A percentile compares a stretch with the other conserved stretches of the same genome.
Evolutionary conservation across 2,113 vertebrate species (phyloP).

Genomic region (Petaurus breviceps): DNA sequence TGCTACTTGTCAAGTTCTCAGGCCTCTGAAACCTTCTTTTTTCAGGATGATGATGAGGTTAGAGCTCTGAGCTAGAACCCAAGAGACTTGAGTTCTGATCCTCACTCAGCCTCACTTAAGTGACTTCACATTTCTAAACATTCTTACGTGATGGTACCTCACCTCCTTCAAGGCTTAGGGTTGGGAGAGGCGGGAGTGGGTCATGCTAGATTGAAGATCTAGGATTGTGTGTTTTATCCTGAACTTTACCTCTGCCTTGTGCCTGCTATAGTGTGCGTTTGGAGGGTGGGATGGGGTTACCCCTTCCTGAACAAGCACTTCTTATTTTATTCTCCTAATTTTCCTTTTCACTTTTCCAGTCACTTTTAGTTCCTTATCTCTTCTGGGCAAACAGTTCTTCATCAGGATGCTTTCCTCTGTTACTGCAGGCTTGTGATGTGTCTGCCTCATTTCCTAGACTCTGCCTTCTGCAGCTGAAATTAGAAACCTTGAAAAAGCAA

Average conservation of each 20-base stretch:
- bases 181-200: background rate
- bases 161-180: background rate
- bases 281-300: background rate
- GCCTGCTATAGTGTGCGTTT: background rate
- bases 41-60: background rate
- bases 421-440: constrained; percentile 61
- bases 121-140: background rate
- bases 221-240: constrained; percentile 15
- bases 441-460: constrained; percentile 76
- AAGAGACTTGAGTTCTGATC: background rate
- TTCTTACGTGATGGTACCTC: background rate
- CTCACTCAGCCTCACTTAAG: background rate
- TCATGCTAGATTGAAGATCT: background rate
- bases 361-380: constrained; percentile 57
- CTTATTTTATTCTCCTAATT: constrained; percentile 54
- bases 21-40: background rate
- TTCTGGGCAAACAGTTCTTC: constrained; percentile 65
- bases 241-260: constrained; percentile 35
- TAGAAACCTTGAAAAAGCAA: constrained; percentile 72
- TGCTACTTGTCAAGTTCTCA: background rate
- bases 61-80: background rate
- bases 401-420: constrained; percentile 61
- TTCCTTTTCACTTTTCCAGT: constrained; percentile 46
- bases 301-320: background rate
- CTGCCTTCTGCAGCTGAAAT: constrained; percentile 70